Evolutionary conservation across 2,888 invertebrate species (phyloP), one percentile per base, ranked within the genome.

Genomic region (Leucophenga montana): DNA sequence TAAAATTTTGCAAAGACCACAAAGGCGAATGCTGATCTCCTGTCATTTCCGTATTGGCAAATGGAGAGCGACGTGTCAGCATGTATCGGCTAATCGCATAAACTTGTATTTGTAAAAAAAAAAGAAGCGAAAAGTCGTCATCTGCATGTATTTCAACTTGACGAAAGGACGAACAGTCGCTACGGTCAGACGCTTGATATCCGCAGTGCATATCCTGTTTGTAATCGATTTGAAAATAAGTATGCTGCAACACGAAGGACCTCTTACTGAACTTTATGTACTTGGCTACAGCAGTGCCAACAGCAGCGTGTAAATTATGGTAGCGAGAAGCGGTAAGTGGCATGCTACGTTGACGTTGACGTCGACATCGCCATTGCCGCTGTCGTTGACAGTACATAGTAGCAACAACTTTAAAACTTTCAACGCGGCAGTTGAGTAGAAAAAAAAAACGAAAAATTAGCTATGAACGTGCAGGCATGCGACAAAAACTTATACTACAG

Each of bases 201-300:
- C 83, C 84, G 83, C 75, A 81, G 71, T 77, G 81, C 81, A 81
- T 84, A 84, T 81, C 81, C 81, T 77, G 84, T 79, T 79, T 81
- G 79, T 84, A 81, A 81, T 81, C 81, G 81, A 81, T 81, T 81
- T 83, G 76, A 69, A 84, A 82, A 84, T 84, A 78, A 20, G 53
- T 20, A 53, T 76, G 81, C 82, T 77, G 71, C 79, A 69, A 73
- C 56, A 67, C 56, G 22, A 44, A 44, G 57, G 44, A 57, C 67
- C 16, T 39, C 27, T 33, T n/a, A 16, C 18, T 54, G 66, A 66
- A 31, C 54, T 53, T 66, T 50, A 66, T 22, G 66, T 54, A 39
- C 31, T 31, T 53, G 53, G 66, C 54, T 9, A 50, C 39, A 39
- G 27, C 57, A 27, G 14, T 5, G 16, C 8, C 18, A 14, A 56